Evolutionary conservation across 2,797 vertebrate genomes (phyloP).

Genomic region (Myripristis jacobus): DNA sequence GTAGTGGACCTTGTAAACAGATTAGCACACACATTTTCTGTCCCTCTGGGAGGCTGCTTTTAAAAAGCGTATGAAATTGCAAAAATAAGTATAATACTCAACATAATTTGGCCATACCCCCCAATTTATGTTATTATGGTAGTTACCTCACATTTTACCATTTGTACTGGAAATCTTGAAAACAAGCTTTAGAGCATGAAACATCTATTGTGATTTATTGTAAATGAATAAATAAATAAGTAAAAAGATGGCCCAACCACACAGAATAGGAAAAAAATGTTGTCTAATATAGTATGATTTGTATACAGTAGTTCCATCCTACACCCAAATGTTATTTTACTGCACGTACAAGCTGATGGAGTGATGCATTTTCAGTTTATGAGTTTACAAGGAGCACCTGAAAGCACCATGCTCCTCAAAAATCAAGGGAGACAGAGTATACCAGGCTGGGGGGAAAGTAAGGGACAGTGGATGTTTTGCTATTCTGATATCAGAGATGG

Average conservation of each 20-base stretch:
- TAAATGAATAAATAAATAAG: too few relatives aligned
- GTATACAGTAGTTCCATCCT: background rate
- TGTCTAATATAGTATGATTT: background rate
- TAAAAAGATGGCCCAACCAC: background rate
- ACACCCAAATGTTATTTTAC: slow-evolving; percentile 5
- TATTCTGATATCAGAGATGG: slow-evolving; percentile 44
- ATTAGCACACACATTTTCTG: background rate
- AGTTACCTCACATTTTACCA: background rate
- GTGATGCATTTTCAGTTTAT: slow-evolving; percentile 24
- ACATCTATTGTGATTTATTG: too few relatives aligned
- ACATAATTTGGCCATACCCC: slow-evolving; percentile 41
- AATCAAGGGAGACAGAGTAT: slow-evolving; percentile 14
- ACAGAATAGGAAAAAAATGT: background rate
- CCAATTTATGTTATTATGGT: background rate
- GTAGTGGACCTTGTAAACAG: background rate
- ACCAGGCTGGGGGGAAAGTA: background rate
- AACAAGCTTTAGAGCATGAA: background rate
- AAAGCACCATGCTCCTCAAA: slow-evolving; percentile 19
- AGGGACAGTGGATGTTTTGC: slow-evolving; percentile 26
- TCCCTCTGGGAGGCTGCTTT: background rate
- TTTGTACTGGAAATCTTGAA: background rate
- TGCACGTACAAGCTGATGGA: background rate
- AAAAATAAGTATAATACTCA: slow-evolving; percentile 13
- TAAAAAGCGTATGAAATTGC: too few relatives aligned
- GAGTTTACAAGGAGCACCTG: slow-evolving; percentile 27